phyloP scores from a whole-genome alignment of 1,140 invertebrate genomes.

The Apis laboriosa region DNA sequence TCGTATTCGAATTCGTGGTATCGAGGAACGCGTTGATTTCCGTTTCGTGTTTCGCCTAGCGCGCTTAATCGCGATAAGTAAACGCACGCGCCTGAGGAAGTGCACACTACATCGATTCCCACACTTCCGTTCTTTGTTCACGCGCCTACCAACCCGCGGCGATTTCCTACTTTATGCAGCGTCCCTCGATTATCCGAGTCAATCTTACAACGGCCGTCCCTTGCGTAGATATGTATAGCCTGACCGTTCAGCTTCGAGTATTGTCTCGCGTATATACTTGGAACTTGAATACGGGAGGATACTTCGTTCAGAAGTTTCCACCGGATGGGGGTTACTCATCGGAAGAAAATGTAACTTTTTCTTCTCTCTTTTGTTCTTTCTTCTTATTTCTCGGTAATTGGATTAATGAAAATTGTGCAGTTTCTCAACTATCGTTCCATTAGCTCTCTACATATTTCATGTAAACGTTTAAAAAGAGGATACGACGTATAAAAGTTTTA shows the following conservation, averaged over 20 bases:
- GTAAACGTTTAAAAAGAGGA: no score
- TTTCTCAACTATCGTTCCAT: no score
- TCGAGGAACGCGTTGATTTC: slow-evolving; percentile 60
- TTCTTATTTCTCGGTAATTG: no score
- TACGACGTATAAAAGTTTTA: no score
- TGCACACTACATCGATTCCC: slow-evolving; percentile 57
- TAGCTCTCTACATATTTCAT: no score
- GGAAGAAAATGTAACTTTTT: neutral
- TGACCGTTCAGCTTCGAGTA: neutral
- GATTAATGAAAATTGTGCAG: no score
- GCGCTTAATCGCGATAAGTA: slow-evolving; percentile 50
- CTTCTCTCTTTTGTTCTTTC: no score
- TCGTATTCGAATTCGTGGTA: neutral
- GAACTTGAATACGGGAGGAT: neutral
- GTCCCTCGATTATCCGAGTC: slow-evolving; percentile 44
- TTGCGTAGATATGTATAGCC: neutral
- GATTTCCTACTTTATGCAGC: slow-evolving; percentile 38
- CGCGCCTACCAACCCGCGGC: slow-evolving; percentile 9
- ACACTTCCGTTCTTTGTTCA: slow-evolving; percentile 61
- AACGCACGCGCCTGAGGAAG: slow-evolving; percentile 48
- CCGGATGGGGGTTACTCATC: neutral
- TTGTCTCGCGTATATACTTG: slow-evolving; percentile 1
- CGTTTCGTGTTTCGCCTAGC: slow-evolving; percentile 68
- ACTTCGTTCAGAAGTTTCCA: neutral
- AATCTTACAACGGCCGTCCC: slow-evolving; percentile 3